These are phyloP conservation scores for Scrobipalpa atriplicella DNA, from an alignment of 2,888 invertebrate species.

Conservation along the genomic window DNA sequence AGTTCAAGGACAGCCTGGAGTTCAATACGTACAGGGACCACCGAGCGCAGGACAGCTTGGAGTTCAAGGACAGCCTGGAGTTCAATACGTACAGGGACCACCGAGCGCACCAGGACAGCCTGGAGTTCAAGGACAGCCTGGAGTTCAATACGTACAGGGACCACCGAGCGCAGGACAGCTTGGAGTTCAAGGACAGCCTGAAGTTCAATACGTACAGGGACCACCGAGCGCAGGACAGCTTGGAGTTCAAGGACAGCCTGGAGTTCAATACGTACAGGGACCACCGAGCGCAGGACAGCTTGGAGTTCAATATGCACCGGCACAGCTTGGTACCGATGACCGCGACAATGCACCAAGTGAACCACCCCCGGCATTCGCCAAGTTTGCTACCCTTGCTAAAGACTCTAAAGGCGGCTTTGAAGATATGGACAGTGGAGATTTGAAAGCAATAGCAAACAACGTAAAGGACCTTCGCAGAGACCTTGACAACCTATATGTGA, in stretches of 20 bases:
- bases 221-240: neutral
- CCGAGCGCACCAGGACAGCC: neutral
- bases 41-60: neutral
- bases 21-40: slow-evolving; percentile 1
- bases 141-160: neutral
- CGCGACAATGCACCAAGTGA: neutral
- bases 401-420: neutral
- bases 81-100: neutral
- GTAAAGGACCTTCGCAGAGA: slow-evolving; percentile 18
- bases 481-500: slow-evolving; percentile 16
- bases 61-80: neutral
- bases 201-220: neutral
- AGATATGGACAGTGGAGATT: slow-evolving; percentile 15
- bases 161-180: neutral
- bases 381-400: neutral
- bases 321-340: neutral
- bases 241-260: neutral
- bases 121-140: neutral
- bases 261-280: neutral
- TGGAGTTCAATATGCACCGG: neutral
- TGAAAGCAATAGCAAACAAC: slow-evolving; percentile 13
- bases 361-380: neutral
- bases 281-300: neutral
- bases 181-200: neutral
- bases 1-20: neutral